Percentiles rank a stretch among this genome's conserved stretches.
Evolutionary conservation across 2,113 vertebrate genomes (phyloP).

Genomic region (Prionailurus viverrinus): DNA sequence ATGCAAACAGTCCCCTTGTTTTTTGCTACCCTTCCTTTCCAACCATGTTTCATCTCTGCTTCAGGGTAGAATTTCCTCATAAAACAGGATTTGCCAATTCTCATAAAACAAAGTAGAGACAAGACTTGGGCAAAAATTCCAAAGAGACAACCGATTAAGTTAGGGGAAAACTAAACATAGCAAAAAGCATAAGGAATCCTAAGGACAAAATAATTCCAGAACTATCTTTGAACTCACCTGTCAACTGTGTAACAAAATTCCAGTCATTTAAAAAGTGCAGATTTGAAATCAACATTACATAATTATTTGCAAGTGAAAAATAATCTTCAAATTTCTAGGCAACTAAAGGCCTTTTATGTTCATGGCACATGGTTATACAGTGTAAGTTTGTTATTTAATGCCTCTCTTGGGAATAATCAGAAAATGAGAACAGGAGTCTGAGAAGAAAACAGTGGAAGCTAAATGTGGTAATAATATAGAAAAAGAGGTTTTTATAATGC

Average conservation of each 20-base stretch:
- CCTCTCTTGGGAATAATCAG: background rate
- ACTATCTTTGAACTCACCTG: background rate
- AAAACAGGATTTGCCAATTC: background rate
- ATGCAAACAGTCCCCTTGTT: background rate
- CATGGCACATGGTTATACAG: background rate
- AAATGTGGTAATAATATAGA: background rate
- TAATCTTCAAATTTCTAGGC: background rate
- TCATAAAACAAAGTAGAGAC: background rate
- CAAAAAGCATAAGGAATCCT: background rate
- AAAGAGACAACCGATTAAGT: background rate
- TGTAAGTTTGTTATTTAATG: background rate
- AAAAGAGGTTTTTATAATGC: conserved; percentile 48
- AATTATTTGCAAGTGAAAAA: conserved; percentile 17
- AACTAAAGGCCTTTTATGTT: background rate
- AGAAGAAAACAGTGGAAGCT: background rate
- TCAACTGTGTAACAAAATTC: background rate
- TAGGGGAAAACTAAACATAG: background rate
- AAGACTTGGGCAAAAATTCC: background rate
- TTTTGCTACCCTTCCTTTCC: background rate
- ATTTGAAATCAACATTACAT: background rate
- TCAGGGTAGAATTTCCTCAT: background rate
- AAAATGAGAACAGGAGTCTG: background rate
- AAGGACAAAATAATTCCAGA: background rate
- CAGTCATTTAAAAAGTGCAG: background rate
- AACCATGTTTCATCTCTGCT: background rate